A percentile compares a stretch with the other conserved stretches of the same genome.
phyloP scores from a whole-genome alignment of 92 coral and sea anemone species.

The Galaxea fascicularis region DNA sequence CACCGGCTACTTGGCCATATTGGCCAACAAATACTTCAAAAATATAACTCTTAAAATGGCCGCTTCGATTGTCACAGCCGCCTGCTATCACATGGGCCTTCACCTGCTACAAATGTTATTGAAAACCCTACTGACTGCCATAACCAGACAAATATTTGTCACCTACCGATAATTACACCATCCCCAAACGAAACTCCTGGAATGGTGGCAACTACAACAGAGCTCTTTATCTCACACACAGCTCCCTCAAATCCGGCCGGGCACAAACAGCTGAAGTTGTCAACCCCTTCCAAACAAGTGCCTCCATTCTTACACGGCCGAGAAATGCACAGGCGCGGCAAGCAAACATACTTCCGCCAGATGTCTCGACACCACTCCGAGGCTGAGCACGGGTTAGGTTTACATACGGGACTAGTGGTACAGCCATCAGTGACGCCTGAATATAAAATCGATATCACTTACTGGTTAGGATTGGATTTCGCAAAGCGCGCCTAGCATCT shows the following conservation, averaged over 20 bases:
- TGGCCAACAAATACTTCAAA: too few relatives aligned
- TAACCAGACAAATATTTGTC: neutral
- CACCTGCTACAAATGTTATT: too few relatives aligned
- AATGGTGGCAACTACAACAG: conserved; percentile 66
- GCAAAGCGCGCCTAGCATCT: too few relatives aligned
- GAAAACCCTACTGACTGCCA: too few relatives aligned
- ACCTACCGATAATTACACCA: conserved; percentile 81
- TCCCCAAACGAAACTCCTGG: conserved; percentile 65
- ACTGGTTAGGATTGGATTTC: too few relatives aligned
- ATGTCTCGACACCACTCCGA: conserved; percentile 89
- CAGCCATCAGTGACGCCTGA: conserved; percentile 87
- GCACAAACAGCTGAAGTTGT: conserved; percentile 81
- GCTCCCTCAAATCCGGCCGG: conserved; percentile 79
- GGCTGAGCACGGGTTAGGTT: conserved; percentile 61
- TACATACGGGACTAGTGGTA: conserved; percentile 68
- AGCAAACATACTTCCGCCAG: conserved; percentile 85
- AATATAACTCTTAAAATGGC: too few relatives aligned
- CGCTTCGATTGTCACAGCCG: too few relatives aligned
- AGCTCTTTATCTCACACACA: conserved; percentile 72
- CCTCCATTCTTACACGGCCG: conserved; percentile 90
- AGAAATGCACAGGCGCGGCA: conserved; percentile 76
- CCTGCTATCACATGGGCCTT: too few relatives aligned
- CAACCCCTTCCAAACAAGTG: conserved; percentile 82
- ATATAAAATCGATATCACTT: neutral
- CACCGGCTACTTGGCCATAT: too few relatives aligned